Base-by-base conservation (phyloP, 2,113 vertebrate genomes). In the Bos javanicus region DNA sequence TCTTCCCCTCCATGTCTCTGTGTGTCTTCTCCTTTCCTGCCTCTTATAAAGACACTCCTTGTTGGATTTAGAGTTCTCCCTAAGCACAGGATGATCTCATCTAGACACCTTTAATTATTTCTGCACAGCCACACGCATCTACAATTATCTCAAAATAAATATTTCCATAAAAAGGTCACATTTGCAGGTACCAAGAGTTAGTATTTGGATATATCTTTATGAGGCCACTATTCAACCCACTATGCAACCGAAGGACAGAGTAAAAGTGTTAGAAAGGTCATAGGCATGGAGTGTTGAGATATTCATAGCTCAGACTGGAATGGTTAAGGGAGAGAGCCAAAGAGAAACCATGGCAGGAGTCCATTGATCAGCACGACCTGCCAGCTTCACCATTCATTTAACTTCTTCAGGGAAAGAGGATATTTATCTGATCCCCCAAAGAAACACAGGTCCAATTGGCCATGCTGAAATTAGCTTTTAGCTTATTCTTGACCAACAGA, bases 101-200 rank as follows among this genome's bases (percentile, higher is more conserved):
- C 59, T 17, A 57, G 60, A 46, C 12, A 74, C 10, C 21, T 36
- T 85, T 71, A 54, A 48, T 8, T 85, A 56, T 28, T 56, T 25
- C 60, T 92, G 15, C 78, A 54, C 1, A 67, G 48, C 54, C 1
- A 15, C 17, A 39, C 0, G 0, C 12, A 26, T 14, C 39, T 76
- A 76, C 6, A 14, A 14, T 76, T 76, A 43, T 43, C 71, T 43
- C 39, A 43, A 76, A 76, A 26, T 76, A 76, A 76, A 76, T 78
- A 15, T 30, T 76, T 60, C 43, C 43, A 39, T 39, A 28, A 30
- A 60, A 87, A 60, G 33, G 4, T 60, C 83, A 87, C 33, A 50
- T 60, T 60, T 67, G 60, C 5, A 59, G 52, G 21, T 36, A 93
- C 64, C 33, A n/a, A 17, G 28, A 74, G 15, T 76, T 36, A 86